Percentiles rank a stretch among this genome's conserved stretches.
Conservation (phyloP, 2,888 invertebrate genomes). For the Globia sparganii region DNA sequence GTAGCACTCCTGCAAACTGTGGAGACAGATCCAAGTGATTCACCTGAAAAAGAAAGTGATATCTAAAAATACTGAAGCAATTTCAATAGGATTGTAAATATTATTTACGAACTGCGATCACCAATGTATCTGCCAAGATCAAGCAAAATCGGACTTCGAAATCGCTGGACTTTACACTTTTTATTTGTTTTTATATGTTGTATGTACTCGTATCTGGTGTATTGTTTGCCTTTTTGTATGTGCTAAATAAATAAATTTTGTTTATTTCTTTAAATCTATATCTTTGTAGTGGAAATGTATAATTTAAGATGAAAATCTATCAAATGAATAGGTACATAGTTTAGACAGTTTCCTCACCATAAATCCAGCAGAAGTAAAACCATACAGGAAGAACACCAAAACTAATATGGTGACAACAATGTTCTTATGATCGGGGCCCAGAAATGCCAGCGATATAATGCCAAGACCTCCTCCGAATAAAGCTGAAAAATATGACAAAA, state of each 20-base stretch:
- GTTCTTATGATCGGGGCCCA: constrained; percentile 76
- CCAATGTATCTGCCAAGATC: not conserved
- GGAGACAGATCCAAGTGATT: constrained; percentile 96
- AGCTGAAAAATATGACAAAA: constrained; percentile 77
- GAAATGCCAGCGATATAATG: constrained; percentile 90
- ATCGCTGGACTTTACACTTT: not conserved
- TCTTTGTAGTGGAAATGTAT: not conserved
- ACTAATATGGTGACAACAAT: constrained; percentile 91
- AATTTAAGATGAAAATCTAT: not conserved
- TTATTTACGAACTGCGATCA: not conserved
- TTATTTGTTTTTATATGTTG: not conserved
- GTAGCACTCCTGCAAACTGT: constrained; percentile 94
- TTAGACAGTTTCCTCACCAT: constrained; percentile 81
- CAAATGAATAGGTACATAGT: not conserved
- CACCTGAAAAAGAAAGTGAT: constrained; percentile 82
- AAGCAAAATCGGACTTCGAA: not conserved
- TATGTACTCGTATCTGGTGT: not conserved
- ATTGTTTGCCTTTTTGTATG: not conserved
- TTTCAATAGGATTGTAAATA: not conserved
- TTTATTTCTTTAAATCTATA: not conserved
- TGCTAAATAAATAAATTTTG: not conserved
- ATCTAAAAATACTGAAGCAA: not conserved
- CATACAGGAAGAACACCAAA: constrained; percentile 91
- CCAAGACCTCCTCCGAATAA: constrained; percentile 91
- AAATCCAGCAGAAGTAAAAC: constrained; percentile 93